Base-by-base conservation (phyloP, 2,113 vertebrate species). In the Axis porcinus region DNA sequence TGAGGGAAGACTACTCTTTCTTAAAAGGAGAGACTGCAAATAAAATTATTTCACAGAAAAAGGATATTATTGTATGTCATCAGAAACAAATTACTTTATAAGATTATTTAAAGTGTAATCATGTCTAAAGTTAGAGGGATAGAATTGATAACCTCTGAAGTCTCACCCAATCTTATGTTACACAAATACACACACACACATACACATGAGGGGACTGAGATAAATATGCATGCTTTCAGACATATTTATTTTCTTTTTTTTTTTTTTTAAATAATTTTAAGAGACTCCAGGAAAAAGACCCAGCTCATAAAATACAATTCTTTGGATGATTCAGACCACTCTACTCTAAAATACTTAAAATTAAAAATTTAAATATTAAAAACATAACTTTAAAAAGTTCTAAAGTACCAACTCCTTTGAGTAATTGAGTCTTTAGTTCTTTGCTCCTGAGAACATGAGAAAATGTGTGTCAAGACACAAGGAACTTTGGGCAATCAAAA, bases 381-480 rank as follows among this genome's bases (percentile, higher is more conserved):
- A 85, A 94, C 50, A 19, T 25, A 85, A 33, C 54, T 94, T 95
- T 16, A 78, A 67, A 60, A 94, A 28, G n/a, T 82, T 96, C 40
- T 88, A 60, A 98, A 98, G 96, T 85, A 10, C 2, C 83, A 97
- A 90, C 0, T 45, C 27, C 19, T 97, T 97, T 95, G 74, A 97
- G 14, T 81, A 97, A 94, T 7, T 55, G 2, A 86, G 43, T 3
- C 79, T 93, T 97, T 87, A 94, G 86, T 15, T 52, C 79, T 84
- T 96, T 97, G 85, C 27, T 97, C n/a, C 88, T 54, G 81, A 94
- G 92, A 93, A 3, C 21, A 74, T 94, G 5, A 98, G 91, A 96
- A 98, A 97, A 86, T 0, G 0, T 87, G 17, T 86, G 79, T 98
- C 47, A 27, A 89, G 88, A n/a, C 89, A 76, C 36, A 95, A 96